phyloP scores from a whole-genome alignment of 2,113 vertebrate genomes.

The Ictidomys tridecemlineatus region DNA sequence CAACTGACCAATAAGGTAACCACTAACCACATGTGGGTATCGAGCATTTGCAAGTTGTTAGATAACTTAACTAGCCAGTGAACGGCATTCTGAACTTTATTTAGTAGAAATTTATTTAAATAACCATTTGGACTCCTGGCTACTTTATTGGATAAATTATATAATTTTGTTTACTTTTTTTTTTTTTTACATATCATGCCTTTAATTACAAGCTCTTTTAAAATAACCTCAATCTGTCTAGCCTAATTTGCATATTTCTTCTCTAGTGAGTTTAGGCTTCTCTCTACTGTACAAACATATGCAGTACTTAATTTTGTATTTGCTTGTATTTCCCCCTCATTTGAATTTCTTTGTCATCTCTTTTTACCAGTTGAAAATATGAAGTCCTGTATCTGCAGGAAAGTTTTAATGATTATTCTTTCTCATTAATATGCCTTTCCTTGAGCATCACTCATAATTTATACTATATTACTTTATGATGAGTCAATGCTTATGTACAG shows the following conservation, averaged over 20 bases:
- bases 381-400: background rate
- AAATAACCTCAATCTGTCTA: background rate
- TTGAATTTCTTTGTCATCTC: background rate
- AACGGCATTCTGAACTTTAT: conserved; percentile 24
- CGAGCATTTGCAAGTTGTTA: background rate
- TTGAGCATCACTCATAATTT: background rate
- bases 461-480: background rate
- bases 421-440: background rate
- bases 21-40: background rate
- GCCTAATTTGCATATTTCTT: background rate
- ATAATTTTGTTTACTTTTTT: background rate
- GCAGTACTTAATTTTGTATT: background rate
- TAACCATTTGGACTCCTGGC: background rate
- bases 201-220: background rate
- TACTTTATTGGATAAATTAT: background rate
- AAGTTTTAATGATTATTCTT: background rate
- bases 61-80: background rate
- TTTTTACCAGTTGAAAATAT: conserved; percentile 5
- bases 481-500: background rate
- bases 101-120: background rate
- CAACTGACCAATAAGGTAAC: background rate
- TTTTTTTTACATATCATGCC: background rate
- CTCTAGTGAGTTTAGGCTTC: background rate
- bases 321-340: background rate
- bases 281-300: background rate